phyloP scores from a whole-genome alignment of 1,140 invertebrate genomes.

The Heliconius hewitsoni region DNA sequence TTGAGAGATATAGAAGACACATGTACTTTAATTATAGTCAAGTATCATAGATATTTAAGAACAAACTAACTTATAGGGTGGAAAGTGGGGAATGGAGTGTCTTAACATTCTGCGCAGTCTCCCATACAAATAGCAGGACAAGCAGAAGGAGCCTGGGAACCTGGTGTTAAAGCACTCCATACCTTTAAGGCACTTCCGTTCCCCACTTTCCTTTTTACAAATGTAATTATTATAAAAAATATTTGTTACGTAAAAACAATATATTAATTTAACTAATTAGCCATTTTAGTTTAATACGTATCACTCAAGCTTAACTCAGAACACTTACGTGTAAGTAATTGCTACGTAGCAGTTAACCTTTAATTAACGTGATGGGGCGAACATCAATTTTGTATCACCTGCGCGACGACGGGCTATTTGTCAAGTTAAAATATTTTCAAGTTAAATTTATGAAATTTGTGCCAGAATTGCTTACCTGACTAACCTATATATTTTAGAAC shows the following conservation, averaged over 20 bases:
- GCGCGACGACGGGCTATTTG: slow-evolving; percentile 26
- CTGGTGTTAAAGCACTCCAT: too few relatives aligned
- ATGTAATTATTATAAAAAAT: too few relatives aligned
- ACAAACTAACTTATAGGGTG: too few relatives aligned
- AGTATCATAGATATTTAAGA: too few relatives aligned
- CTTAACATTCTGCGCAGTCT: too few relatives aligned
- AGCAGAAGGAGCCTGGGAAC: too few relatives aligned
- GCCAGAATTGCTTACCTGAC: not conserved
- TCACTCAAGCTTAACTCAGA: not conserved
- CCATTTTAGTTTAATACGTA: not conserved
- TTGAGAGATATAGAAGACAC: too few relatives aligned
- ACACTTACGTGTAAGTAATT: slow-evolving; percentile 8
- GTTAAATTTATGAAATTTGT: slow-evolving; percentile 12
- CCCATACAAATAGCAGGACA: too few relatives aligned
- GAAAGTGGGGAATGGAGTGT: too few relatives aligned
- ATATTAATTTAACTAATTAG: not conserved
- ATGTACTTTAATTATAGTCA: too few relatives aligned
- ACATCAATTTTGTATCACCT: slow-evolving; percentile 35
- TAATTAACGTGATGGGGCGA: slow-evolving; percentile 29
- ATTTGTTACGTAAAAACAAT: not conserved
- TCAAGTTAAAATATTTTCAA: slow-evolving; percentile 17
- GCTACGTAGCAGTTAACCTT: slow-evolving; percentile 27
- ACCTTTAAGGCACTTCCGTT: too few relatives aligned
- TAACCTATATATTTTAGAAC: not conserved
- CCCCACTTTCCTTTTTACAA: too few relatives aligned